Evolutionary conservation across 1,140 invertebrate species (phyloP).

Genomic region (Copidosoma floridanum): DNA sequence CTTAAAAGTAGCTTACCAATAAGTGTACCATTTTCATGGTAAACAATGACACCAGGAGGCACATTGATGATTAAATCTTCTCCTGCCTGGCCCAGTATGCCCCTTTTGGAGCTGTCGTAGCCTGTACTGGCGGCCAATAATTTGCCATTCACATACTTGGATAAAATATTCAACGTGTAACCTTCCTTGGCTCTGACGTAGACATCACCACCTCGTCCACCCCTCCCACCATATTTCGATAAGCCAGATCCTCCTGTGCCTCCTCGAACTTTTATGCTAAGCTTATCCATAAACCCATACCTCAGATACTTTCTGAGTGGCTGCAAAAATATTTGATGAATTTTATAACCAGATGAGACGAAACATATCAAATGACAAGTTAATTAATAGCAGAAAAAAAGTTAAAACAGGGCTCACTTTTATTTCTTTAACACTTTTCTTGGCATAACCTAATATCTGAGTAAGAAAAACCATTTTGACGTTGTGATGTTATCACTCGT

Average conservation of each 20-base stretch:
- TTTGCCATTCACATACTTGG: slow-evolving; percentile 58
- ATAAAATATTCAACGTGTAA: slow-evolving; percentile 61
- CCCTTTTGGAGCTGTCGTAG: slow-evolving; percentile 67
- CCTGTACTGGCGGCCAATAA: slow-evolving; percentile 66
- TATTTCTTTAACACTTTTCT: slow-evolving; percentile 29
- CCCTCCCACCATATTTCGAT: slow-evolving; percentile 77
- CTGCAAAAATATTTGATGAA: slow-evolving; percentile 23
- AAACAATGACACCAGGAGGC: slow-evolving; percentile 76
- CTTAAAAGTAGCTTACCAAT: slow-evolving; percentile 52
- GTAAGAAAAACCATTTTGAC: slow-evolving; percentile 50
- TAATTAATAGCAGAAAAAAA: no score
- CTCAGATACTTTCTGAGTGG: slow-evolving; percentile 46
- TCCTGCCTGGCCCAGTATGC: slow-evolving; percentile 74
- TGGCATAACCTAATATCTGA: slow-evolving; percentile 39
- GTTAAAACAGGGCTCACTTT: no score
- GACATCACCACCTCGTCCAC: slow-evolving; percentile 84
- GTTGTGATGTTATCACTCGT: background rate
- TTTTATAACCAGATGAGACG: background rate
- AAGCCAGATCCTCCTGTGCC: slow-evolving; percentile 77
- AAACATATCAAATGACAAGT: background rate
- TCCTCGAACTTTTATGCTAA: slow-evolving; percentile 70
- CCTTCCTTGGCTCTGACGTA: slow-evolving; percentile 67
- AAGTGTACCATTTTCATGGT: slow-evolving; percentile 62
- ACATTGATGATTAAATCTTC: slow-evolving; percentile 69
- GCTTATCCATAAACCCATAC: slow-evolving; percentile 69